Base-by-base conservation (phyloP, 2,888 invertebrate species). In the Heliconius ethilla region DNA sequence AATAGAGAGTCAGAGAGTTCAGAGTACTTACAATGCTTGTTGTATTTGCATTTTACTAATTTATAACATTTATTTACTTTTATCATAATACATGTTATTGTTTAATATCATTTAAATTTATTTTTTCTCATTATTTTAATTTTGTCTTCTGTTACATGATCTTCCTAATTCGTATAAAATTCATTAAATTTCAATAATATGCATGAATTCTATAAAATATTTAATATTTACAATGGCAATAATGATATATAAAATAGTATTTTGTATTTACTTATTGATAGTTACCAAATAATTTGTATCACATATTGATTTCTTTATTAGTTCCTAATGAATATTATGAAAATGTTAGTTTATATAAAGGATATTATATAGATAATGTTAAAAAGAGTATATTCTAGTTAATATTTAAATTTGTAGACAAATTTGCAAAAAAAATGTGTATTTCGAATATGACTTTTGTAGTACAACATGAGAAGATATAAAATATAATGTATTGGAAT, bases 321-420 rank as follows among this genome's bases (percentile, higher is more conserved):
- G n/a, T n/a, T 67, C 33, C 22, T 45, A 25, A 40, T 25, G 15
- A 25, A 63, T 27, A 63, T 63, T 27, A 63, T 63, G 15, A 6
- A 63, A 63, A 63, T 63, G 15, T 27, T 63, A 13, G 15, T 27
- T 63, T 63, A 15, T 63, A 63, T 63, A 27, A 27, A 27, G 13
- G n/a, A 45, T 40, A 69, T 33, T 13, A n/a, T 15, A 69, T 40
- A 69, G 40, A 69, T 37, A 7, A 67, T 67, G 40, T 67, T 40
- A 37, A 67, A 11, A 67, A 67, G 25, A 67, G 40, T 67, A 67
- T 40, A 45, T 69, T 69, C 25, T 69, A 69, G 37, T 69, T 40
- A 25, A 11, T 40, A 69, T 40, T 25, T 69, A 69, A 69, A 69
- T 69, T 69, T 69, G 67, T 69, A 69, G 37, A n/a, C 37, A 37